phyloP scores from a whole-genome alignment of 1,140 invertebrate genomes.

The Pteromalus puparum region DNA sequence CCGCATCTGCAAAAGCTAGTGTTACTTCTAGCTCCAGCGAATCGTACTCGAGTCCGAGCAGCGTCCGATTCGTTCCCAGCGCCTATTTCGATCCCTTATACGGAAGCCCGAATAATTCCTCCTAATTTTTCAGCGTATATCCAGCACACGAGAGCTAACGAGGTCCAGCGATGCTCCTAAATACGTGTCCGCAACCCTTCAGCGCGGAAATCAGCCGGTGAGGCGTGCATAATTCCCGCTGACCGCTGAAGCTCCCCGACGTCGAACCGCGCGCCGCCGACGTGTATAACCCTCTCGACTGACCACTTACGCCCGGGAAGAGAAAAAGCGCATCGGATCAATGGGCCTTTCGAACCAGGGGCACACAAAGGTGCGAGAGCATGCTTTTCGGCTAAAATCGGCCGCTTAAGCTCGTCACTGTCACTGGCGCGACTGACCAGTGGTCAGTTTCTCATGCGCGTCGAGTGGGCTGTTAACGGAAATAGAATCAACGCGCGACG shows the following conservation, averaged over 20 bases:
- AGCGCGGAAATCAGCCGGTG: background rate
- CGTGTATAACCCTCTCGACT: background rate
- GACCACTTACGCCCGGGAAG: background rate
- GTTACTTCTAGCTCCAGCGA: no score
- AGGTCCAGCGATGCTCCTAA: background rate
- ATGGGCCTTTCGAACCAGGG: background rate
- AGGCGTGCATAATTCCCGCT: conserved; percentile 35
- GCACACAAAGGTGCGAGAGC: conserved; percentile 19
- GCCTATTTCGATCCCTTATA: no score
- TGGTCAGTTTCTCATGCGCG: conserved; percentile 21
- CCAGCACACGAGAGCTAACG: conserved; percentile 5
- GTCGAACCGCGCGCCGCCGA: background rate
- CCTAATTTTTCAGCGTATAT: background rate
- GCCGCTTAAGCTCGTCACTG: background rate
- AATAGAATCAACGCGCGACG: background rate
- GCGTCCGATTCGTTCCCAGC: background rate
- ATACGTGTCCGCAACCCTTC: conserved; percentile 4
- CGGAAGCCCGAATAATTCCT: conserved; percentile 26
- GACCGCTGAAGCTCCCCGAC: conserved; percentile 19
- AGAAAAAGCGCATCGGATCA: conserved; percentile 26
- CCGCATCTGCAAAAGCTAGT: background rate
- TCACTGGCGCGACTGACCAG: background rate
- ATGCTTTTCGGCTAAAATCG: conserved; percentile 1
- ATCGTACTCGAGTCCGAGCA: no score
- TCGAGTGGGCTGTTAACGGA: background rate